Conservation (phyloP, 2,888 invertebrate species). For the Phragmatobia fuliginosa region DNA sequence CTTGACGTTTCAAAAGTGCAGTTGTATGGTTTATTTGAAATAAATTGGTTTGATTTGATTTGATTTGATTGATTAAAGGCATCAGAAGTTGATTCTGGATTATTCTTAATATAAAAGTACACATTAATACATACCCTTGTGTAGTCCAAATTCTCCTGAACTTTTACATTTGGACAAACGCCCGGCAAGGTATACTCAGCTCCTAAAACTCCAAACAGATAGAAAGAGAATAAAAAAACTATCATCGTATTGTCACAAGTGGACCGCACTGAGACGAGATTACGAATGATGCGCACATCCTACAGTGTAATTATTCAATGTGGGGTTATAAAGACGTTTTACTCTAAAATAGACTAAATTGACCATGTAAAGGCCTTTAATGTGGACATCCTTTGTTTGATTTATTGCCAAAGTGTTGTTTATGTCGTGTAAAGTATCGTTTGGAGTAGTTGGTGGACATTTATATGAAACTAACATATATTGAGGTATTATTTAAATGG, state of each 20-base stretch:
- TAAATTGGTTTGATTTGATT: no score
- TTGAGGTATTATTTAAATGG: no score
- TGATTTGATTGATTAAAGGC: no score
- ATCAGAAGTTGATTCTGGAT: not conserved
- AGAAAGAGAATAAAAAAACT: constrained; percentile 56
- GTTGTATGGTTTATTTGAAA: no score
- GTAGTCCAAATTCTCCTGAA: constrained; percentile 77
- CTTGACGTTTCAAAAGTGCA: no score
- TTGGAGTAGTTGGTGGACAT: constrained; percentile 23
- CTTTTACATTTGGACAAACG: constrained; percentile 73
- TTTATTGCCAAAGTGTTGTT: constrained; percentile 43
- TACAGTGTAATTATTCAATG: constrained; percentile 80
- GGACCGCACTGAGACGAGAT: constrained; percentile 36
- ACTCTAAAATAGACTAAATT: constrained; percentile 50
- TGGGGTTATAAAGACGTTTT: constrained; percentile 60
- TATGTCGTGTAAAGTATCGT: constrained; percentile 35
- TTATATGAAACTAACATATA: not conserved
- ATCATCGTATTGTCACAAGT: constrained; percentile 65
- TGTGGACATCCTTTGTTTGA: constrained; percentile 56
- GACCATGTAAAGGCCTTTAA: constrained; percentile 39
- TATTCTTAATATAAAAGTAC: not conserved
- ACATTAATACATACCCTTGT: constrained; percentile 66
- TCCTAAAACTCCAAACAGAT: constrained; percentile 54
- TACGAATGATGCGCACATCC: constrained; percentile 67
- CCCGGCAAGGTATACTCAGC: constrained; percentile 74